Base-by-base conservation (phyloP, 2,888 invertebrate species). In the Philopedon plagiatum region DNA sequence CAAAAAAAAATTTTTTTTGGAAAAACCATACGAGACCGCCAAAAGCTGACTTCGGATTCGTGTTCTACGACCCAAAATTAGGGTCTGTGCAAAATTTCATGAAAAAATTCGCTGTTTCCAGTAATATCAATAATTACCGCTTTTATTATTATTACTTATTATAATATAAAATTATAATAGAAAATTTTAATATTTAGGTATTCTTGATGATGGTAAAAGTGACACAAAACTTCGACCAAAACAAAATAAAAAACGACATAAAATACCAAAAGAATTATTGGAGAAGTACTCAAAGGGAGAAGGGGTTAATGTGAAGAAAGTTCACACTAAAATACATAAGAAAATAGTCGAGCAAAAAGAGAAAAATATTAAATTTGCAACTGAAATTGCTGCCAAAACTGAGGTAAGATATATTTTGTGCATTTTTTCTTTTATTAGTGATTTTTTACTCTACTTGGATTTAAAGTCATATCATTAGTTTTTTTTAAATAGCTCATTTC, bases 301-400 rank as follows among this genome's bases (percentile, higher is more conserved):
- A 76, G 90, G 90, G 0, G 83, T 92, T 0, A 84, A 87, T 57
- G 84, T 88, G 0, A 86, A 83, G 70, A 90, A 89, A 3, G 88
- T 94, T 0, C 90, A 87, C 80, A 91, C 92, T 63, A 88, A 89
- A 11, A 83, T 91, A 18, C 88, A 91, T 79, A 88, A 90, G 71
- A 87, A 88, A 18, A 91, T 91, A 81, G 83, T 93, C 19, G 85
- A 89, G 74, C 88, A 88, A 15, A 92, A 89, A 78, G 94, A 90
- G 75, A 80, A 82, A 57, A 81, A 84, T 8, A 84, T 87, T 44
- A 81, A 87, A 66, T 85, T 83, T 75, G 83, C 88, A 0, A 80
- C 83, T 51, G 84, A 88, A 83, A 91, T 92, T 81, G 90, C 95
- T 11, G 93, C 93, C 0, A 89, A 92, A 78, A 88, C 92, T 44